Percentiles rank a stretch among this genome's conserved stretches.
Conservation (phyloP, 2,888 invertebrate species). For the Sinhomidia bicolor region DNA sequence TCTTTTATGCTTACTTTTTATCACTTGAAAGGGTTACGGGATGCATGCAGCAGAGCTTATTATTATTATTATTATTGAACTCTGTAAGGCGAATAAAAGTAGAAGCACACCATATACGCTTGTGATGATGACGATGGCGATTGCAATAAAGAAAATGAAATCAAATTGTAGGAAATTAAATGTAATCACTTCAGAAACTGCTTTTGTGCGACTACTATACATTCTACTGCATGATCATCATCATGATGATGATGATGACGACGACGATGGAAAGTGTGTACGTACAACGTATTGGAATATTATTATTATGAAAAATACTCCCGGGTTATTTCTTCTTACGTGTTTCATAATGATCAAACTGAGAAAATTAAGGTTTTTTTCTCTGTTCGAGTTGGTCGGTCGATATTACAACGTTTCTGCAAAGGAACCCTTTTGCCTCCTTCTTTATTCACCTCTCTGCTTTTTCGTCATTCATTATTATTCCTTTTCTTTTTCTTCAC, state of each 20-base stretch:
- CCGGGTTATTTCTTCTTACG: neutral
- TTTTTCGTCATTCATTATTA: neutral
- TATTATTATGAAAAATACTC: neutral
- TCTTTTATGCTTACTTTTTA: neutral
- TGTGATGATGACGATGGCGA: neutral
- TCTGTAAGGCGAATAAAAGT: neutral
- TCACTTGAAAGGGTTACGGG: slow-evolving; percentile 3
- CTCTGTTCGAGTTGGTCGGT: neutral
- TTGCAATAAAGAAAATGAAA: slow-evolving; percentile 41
- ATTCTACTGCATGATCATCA: neutral
- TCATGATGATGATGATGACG: too few species aligned
- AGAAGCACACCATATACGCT: neutral
- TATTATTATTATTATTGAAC: neutral
- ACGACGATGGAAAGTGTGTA: neutral
- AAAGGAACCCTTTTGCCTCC: neutral
- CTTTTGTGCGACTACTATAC: neutral
- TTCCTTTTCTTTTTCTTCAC: neutral
- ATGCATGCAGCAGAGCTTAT: slow-evolving; percentile 22
- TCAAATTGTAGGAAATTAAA: slow-evolving; percentile 42
- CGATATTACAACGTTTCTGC: neutral
- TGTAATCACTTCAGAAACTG: slow-evolving; percentile 42
- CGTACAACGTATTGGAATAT: neutral
- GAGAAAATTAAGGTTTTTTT: neutral
- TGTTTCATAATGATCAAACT: neutral
- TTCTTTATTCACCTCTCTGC: neutral